Evolutionary conservation across 1,140 invertebrate genomes (phyloP), one percentile per base, ranked within the genome.

Genomic region (Musca vetustissima): DNA sequence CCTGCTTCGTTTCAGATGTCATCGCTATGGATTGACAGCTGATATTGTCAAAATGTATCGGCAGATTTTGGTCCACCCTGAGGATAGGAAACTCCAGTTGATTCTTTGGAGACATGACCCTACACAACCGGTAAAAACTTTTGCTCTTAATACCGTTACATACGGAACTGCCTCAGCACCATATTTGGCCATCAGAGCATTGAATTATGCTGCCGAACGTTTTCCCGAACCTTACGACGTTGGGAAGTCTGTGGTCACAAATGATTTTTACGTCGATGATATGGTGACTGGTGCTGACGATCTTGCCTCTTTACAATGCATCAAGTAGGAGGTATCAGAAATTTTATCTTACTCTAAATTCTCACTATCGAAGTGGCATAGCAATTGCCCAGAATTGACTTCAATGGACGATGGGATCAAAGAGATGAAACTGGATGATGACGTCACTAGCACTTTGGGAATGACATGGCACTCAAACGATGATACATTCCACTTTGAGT

Each of bases 231-330:
- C 19, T 7, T 78, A 69, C 73, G 71, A 77, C 28, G 17, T 55
- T 7, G 76, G 72, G 17, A 64, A 70, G 64, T 19, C 72, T 24
- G 69, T 75, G 11, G 75, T 83, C 25, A 36, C 47, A 32, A 73
- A 68, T 19, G 79, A 83, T 71, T 83, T 83, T 64, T 86, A 85
- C 71, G 78, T 85, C 1, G 84, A 86, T 67, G 84, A 86, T 73
- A 86, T 69, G 84, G 86, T 73, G 1, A 75, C 77, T 21, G 82
- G 83, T 19, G 71, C 72, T 7, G 65, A 76, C 59, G 70, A 68
- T 14, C 17, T 72, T 17, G 49, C 69, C 9, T 53, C 25, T 71
- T 48, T 66, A 22, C 7, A 59, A 11, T 1, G 15, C 19, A 48
- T 69, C 14, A 28, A 43, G 32, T 15, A 14, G 28, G 64, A 69